Conservation (phyloP, 2,888 invertebrate genomes). For the Tetragnatha montana region DNA sequence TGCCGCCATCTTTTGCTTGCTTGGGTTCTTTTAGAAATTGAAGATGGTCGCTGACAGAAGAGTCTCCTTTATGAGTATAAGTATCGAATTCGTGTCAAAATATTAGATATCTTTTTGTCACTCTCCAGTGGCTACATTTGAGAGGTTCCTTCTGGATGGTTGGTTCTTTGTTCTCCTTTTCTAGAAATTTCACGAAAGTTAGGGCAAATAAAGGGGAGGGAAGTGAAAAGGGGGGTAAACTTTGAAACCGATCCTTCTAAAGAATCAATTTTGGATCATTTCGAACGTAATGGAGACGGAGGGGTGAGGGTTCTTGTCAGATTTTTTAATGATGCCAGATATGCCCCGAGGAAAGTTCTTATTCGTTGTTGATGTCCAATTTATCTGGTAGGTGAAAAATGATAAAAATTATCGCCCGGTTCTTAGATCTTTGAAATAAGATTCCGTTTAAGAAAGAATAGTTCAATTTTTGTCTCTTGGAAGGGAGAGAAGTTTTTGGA, state of each 20-base stretch:
- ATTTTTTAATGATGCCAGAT: background rate
- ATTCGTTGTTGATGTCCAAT: background rate
- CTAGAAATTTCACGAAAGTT: conserved; percentile 37
- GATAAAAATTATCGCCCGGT: background rate
- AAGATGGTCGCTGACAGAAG: conserved; percentile 26
- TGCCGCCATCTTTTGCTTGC: conserved; percentile 1
- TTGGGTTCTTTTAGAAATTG: conserved; percentile 24
- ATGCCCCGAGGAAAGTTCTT: background rate
- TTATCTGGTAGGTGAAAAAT: background rate
- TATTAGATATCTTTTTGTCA: conserved; percentile 61
- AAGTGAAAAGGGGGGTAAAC: conserved; percentile 9
- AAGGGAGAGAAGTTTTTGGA: background rate
- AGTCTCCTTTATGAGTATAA: conserved; percentile 65
- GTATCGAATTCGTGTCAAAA: conserved; percentile 69
- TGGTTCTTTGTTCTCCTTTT: conserved; percentile 49
- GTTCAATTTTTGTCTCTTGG: background rate
- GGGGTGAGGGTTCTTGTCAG: background rate
- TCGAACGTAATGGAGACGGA: conserved; percentile 5
- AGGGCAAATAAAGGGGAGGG: conserved; percentile 20
- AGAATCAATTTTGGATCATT: conserved; percentile 36
- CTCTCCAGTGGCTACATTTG: conserved; percentile 55
- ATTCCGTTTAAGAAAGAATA: background rate
- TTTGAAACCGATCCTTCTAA: conserved; percentile 36
- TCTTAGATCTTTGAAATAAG: too few relatives aligned
- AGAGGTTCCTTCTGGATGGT: conserved; percentile 60